Evolutionary conservation across 2,797 vertebrate species (phyloP).

Genomic region (Cyprinella venusta): DNA sequence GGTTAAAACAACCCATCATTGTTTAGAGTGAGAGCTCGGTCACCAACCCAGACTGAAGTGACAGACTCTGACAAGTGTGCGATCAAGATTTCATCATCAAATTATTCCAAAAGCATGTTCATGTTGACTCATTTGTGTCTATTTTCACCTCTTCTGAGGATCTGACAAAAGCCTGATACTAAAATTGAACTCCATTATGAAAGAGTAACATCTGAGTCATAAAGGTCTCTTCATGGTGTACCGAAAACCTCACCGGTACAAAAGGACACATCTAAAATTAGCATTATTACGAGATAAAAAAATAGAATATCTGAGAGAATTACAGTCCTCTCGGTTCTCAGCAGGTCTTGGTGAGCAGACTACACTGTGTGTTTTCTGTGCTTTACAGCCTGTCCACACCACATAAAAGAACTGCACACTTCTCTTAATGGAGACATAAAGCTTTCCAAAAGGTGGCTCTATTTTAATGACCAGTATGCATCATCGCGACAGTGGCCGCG

Average conservation of each 20-base stretch:
- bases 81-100: neutral
- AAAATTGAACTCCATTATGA: neutral
- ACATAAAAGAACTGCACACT: conserved; percentile 40
- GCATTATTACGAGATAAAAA: neutral
- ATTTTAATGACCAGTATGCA: conserved; percentile 59
- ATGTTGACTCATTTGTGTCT: neutral
- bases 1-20: no score
- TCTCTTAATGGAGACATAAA: conserved; percentile 51
- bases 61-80: neutral
- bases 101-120: neutral
- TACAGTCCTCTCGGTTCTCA: neutral
- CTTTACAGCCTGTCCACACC: conserved; percentile 14
- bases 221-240: neutral
- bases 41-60: no score
- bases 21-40: no score
- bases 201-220: neutral
- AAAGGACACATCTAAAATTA: conserved; percentile 1
- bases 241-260: neutral
- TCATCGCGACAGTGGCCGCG: conserved; percentile 53
- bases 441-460: conserved; percentile 50
- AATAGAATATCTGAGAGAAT: conserved; percentile 6
- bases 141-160: neutral
- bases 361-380: conserved; percentile 33
- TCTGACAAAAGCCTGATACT: neutral
- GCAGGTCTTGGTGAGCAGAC: conserved; percentile 2